Conservation (phyloP, 2,797 vertebrate species). For the Cossypha dichroa region DNA sequence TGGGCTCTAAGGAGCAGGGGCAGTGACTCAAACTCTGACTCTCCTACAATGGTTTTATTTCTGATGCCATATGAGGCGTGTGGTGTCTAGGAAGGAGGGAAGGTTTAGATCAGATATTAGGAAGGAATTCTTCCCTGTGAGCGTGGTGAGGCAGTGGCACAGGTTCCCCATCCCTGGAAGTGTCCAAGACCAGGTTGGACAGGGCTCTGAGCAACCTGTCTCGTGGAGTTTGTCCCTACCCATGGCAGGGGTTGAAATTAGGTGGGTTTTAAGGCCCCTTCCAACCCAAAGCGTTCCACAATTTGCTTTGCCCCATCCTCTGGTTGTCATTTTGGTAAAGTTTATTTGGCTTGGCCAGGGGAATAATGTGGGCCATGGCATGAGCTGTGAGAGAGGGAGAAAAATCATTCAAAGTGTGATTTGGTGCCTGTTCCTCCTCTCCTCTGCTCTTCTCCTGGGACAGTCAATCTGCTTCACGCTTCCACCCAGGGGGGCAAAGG, state of each 20-base stretch:
- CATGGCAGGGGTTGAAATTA: neutral
- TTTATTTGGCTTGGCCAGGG: neutral
- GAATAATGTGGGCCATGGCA: neutral
- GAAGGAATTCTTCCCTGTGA: neutral
- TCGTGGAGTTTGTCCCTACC: neutral
- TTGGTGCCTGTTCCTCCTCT: neutral
- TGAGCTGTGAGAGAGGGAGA: neutral
- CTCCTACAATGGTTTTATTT: neutral
- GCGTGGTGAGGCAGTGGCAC: neutral
- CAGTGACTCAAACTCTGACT: neutral
- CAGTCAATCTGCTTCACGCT: neutral
- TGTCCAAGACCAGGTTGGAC: neutral
- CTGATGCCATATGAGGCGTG: neutral
- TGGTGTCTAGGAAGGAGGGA: neutral
- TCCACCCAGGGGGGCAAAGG: neutral
- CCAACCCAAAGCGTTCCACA: neutral
- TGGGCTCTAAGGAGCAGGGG: neutral
- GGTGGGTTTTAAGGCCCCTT: neutral
- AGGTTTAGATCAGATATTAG: neutral
- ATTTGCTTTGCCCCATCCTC: neutral
- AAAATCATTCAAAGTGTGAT: neutral
- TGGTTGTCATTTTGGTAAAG: neutral
- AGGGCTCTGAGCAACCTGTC: neutral
- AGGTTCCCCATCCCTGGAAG: neutral
- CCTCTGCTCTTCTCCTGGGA: neutral